phyloP scores from a whole-genome alignment of 2,113 vertebrate genomes.

The Excalfactoria chinensis region DNA sequence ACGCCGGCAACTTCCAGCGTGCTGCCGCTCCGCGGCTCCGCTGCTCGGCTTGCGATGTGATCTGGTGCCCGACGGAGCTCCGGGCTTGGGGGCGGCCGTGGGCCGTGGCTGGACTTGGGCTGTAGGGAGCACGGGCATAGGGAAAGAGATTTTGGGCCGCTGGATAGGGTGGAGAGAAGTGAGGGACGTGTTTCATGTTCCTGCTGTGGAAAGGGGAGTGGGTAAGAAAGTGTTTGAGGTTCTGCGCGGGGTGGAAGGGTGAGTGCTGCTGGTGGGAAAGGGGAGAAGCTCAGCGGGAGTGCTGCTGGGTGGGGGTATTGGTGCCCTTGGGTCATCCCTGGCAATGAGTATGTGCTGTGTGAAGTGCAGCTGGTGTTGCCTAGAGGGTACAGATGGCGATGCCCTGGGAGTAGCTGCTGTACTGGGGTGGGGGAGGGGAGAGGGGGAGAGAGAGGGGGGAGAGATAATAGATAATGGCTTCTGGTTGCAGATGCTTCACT shows the following conservation, averaged over 20 bases:
- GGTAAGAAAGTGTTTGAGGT: neutral
- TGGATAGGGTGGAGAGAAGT: neutral
- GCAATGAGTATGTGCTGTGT: neutral
- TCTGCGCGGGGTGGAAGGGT: neutral
- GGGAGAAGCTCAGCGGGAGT: neutral
- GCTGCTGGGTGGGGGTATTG: neutral
- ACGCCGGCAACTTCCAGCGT: neutral
- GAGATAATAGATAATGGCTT: neutral
- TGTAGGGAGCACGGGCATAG: no score
- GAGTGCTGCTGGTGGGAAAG: neutral
- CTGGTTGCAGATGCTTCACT: neutral
- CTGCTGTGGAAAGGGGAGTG: neutral
- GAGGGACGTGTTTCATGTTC: neutral
- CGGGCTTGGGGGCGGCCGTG: no score
- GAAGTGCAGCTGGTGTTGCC: conserved; percentile 1
- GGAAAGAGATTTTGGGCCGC: neutral
- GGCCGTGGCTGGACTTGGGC: neutral
- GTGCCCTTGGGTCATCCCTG: neutral
- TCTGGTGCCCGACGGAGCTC: neutral
- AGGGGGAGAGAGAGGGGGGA: neutral
- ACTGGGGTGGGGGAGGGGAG: neutral
- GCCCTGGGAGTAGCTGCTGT: neutral
- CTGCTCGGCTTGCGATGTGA: accelerated
- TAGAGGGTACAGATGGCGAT: neutral
- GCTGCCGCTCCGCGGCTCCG: neutral